These are phyloP conservation scores for Halisarca cf. caerulea DNA, from an alignment of 37 sponge, comb jelly and placozoan genomes.

Conservation along the genomic window DNA sequence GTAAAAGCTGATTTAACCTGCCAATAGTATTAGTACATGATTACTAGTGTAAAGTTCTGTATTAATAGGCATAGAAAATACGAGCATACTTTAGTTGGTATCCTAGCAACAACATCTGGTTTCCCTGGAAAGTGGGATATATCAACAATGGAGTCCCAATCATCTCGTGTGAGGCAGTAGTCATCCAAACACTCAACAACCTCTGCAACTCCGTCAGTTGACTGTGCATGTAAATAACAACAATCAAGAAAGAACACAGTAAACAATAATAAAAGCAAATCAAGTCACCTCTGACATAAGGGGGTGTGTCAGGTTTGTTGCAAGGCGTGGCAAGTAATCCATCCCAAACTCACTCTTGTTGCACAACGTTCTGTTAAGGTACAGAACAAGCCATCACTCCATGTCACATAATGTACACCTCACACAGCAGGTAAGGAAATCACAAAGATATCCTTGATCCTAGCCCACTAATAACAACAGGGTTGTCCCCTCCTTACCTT, in stretches of 20 bases:
- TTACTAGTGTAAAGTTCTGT: neutral
- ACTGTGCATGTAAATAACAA: constrained; percentile 29
- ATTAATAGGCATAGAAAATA: neutral
- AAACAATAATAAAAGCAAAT: neutral
- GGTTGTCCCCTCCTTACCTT: constrained; percentile 21
- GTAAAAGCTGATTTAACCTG: constrained; percentile 80
- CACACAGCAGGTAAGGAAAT: neutral
- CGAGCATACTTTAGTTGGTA: constrained; percentile 57
- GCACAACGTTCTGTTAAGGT: constrained; percentile 57
- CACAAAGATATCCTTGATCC: too few species aligned
- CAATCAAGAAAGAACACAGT: neutral
- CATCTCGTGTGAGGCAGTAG: constrained; percentile 83
- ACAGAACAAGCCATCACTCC: neutral
- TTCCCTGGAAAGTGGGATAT: constrained; percentile 63
- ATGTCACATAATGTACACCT: neutral
- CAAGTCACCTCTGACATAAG: constrained; percentile 51
- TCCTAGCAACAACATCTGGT: constrained; percentile 44
- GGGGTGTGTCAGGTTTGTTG: constrained; percentile 49
- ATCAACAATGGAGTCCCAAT: constrained; percentile 86
- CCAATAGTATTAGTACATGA: neutral
- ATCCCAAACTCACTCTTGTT: constrained; percentile 79
- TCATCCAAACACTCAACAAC: constrained; percentile 59
- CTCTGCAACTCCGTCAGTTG: constrained; percentile 62
- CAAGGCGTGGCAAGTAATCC: constrained; percentile 73
- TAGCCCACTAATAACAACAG: neutral